Conservation (phyloP, 2,888 invertebrate genomes). For the Crocallis elinguaria region DNA sequence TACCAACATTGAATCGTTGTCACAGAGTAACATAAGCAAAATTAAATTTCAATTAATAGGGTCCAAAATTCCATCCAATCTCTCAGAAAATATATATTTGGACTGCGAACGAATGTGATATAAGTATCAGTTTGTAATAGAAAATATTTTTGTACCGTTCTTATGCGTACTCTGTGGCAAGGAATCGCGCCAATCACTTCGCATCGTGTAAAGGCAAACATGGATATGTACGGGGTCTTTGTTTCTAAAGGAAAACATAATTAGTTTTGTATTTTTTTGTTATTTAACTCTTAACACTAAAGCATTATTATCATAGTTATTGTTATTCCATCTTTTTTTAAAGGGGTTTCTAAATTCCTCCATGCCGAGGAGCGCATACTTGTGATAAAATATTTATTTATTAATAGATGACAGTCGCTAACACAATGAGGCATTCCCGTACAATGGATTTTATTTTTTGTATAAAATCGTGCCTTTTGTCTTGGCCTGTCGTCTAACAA, state of each 20-base stretch:
- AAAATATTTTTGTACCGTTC: constrained; percentile 68
- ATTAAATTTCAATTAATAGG: constrained; percentile 72
- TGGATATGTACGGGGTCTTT: constrained; percentile 83
- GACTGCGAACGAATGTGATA: constrained; percentile 75
- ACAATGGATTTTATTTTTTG: constrained; percentile 82
- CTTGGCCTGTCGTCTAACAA: constrained; percentile 83
- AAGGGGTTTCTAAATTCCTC: constrained; percentile 58
- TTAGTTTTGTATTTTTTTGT: constrained; percentile 61
- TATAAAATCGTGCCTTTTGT: constrained; percentile 83
- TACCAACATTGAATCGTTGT: constrained; percentile 60
- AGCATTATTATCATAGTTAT: constrained; percentile 35
- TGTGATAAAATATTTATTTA: constrained; percentile 80
- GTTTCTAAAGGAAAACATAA: constrained; percentile 80
- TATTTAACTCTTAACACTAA: constrained; percentile 37
- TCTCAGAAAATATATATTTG: constrained; percentile 70
- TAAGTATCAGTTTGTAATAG: constrained; percentile 61
- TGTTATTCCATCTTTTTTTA: constrained; percentile 46
- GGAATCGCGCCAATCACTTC: constrained; percentile 55
- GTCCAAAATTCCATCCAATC: constrained; percentile 82
- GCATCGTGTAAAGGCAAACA: constrained; percentile 65
- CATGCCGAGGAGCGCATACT: constrained; percentile 59
- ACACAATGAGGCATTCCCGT: constrained; percentile 81
- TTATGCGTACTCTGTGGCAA: constrained; percentile 72
- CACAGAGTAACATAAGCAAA: constrained; percentile 72
- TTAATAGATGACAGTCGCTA: constrained; percentile 82